phyloP scores from a whole-genome alignment of 2,888 invertebrate genomes.

The Eudemis profundana region DNA sequence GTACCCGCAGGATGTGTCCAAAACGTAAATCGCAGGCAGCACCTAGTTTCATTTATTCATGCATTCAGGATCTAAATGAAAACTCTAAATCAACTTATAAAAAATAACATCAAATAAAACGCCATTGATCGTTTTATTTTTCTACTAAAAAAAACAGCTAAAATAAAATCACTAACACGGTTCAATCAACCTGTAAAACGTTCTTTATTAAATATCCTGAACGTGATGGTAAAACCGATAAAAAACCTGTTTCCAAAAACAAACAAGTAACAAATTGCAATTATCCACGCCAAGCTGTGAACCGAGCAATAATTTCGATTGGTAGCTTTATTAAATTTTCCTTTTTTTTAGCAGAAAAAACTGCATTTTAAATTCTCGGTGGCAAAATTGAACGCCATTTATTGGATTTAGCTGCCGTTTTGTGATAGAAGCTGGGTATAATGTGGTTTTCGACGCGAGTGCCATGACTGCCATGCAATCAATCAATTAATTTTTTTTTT shows the following conservation, averaged over 20 bases:
- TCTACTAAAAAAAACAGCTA: not conserved
- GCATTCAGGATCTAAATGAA: too few relatives aligned
- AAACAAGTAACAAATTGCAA: slow-evolving; percentile 36
- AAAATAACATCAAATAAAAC: not conserved
- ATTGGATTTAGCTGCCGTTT: slow-evolving; percentile 25
- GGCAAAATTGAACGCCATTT: slow-evolving; percentile 30
- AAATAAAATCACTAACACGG: not conserved
- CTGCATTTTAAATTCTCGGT: slow-evolving; percentile 31
- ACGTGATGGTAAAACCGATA: slow-evolving; percentile 8
- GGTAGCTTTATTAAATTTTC: slow-evolving; percentile 38
- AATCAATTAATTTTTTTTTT: too few relatives aligned
- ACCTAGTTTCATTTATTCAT: too few relatives aligned
- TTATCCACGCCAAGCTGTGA: slow-evolving; percentile 41
- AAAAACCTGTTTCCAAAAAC: slow-evolving; percentile 16
- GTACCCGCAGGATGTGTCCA: too few relatives aligned
- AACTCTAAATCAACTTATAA: too few relatives aligned
- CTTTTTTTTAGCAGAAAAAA: slow-evolving; percentile 27
- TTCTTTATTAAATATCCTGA: slow-evolving; percentile 18
- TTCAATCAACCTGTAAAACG: slow-evolving; percentile 15
- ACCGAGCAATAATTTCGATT: slow-evolving; percentile 36
- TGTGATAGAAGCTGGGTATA: slow-evolving; percentile 2
- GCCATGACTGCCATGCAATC: not conserved
- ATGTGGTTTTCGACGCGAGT: not conserved
- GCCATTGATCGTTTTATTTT: not conserved
- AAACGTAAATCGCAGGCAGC: too few relatives aligned